Evolutionary conservation across 2,113 vertebrate species (phyloP).

Genomic region (Cheirogaleus medius): DNA sequence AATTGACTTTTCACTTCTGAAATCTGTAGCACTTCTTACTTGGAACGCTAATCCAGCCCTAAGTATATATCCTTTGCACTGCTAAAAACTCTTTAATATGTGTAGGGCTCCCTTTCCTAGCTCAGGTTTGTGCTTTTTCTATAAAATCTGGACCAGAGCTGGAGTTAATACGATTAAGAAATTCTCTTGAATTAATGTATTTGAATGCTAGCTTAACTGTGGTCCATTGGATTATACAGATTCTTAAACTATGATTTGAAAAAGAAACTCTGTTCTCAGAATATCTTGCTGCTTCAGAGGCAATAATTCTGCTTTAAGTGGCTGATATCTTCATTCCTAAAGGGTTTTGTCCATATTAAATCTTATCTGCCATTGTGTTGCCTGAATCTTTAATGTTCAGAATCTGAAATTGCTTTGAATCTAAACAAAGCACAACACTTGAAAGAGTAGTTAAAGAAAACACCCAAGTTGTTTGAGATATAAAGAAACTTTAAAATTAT

Average conservation of each 20-base stretch:
- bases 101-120: not conserved
- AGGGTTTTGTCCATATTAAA: slow-evolving; percentile 37
- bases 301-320: slow-evolving; percentile 48
- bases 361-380: not conserved
- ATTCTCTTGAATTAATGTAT: slow-evolving; percentile 36
- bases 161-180: not conserved
- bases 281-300: not conserved
- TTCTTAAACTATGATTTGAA: slow-evolving; percentile 14
- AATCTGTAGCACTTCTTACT: not conserved
- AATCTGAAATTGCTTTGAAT: not conserved
- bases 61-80: not conserved
- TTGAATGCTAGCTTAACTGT: slow-evolving; percentile 46
- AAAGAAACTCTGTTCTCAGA: not conserved
- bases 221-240: not conserved
- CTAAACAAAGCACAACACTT: slow-evolving; percentile 10
- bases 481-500: not conserved
- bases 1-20: not conserved
- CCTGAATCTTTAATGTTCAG: not conserved
- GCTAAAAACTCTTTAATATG: not conserved
- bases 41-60: not conserved
- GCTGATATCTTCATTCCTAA: slow-evolving; percentile 8
- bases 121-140: not conserved
- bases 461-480: not conserved
- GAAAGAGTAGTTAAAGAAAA: not conserved
- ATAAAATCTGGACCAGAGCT: not conserved